phyloP scores from a whole-genome alignment of 2,797 vertebrate species.

The Sebastes goodei region DNA sequence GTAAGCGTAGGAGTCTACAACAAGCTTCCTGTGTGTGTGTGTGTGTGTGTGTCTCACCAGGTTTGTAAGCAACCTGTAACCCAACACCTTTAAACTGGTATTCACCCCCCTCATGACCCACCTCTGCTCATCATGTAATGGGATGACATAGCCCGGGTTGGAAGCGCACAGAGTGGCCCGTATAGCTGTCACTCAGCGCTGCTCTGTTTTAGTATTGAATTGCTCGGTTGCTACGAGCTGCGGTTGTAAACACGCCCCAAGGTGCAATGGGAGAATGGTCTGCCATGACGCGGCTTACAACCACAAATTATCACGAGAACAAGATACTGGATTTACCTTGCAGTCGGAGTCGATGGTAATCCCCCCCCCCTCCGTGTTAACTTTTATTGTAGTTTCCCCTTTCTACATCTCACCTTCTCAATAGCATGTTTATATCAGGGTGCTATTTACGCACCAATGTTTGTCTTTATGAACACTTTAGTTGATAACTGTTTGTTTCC shows the following conservation, averaged over 20 bases:
- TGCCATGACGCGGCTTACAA: conserved; percentile 32
- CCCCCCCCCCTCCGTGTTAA: not conserved
- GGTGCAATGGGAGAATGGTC: conserved; percentile 55
- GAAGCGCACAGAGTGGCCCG: conserved; percentile 50
- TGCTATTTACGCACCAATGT: not conserved
- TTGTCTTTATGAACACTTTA: not conserved
- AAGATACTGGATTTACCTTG: conserved; percentile 12
- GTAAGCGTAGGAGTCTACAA: conserved; percentile 36
- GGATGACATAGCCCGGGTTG: conserved; percentile 53
- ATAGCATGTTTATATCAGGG: not conserved
- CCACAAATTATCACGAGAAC: conserved; percentile 31
- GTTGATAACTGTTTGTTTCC: not conserved
- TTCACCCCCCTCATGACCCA: conserved; percentile 57
- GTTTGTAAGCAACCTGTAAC: conserved; percentile 74
- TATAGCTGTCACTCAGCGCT: conserved; percentile 56
- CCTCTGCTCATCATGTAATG: conserved; percentile 57
- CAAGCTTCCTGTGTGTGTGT: conserved; percentile 53
- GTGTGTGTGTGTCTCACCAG: conserved; percentile 29
- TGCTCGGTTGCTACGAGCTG: conserved; percentile 77
- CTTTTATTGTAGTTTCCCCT: not conserved
- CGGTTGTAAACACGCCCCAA: conserved; percentile 64
- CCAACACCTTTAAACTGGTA: conserved; percentile 74
- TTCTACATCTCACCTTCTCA: not conserved
- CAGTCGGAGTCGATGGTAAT: not conserved
- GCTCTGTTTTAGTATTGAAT: conserved; percentile 62